A percentile compares a stretch with the other conserved stretches of the same genome.
These are phyloP conservation scores for Nesoenas mayeri DNA, from an alignment of 2,113 vertebrate genomes.

Conservation along the genomic window DNA sequence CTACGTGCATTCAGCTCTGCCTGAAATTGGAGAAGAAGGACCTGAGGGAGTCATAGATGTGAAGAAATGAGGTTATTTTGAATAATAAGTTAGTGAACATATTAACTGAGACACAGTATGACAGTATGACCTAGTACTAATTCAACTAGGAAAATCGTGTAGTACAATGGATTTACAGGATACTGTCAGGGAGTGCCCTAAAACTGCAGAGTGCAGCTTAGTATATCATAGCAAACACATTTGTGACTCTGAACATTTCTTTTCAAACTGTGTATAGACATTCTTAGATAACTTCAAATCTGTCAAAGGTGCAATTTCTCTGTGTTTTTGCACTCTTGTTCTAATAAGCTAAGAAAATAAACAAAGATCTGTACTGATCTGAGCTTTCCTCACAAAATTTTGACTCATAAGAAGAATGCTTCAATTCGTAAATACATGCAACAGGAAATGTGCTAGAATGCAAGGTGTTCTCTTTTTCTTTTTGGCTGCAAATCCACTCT, in stretches of 20 bases:
- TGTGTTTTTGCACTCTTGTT: neutral
- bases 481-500: neutral
- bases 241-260: neutral
- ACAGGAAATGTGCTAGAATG: neutral
- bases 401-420: neutral
- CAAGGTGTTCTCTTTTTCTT: neutral
- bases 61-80: neutral
- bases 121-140: accelerated
- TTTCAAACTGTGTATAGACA: neutral
- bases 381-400: neutral
- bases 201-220: neutral
- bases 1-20: neutral
- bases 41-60: neutral
- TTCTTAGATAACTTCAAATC: neutral
- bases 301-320: neutral
- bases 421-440: neutral
- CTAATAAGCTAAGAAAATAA: neutral
- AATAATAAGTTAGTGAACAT: neutral
- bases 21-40: neutral
- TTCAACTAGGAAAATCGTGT: neutral
- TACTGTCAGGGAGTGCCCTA: neutral
- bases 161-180: neutral
- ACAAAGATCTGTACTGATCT: neutral
- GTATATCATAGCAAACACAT: neutral
- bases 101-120: neutral